Conservation (phyloP, 1,140 invertebrate genomes). For the Nasonia giraulti region DNA sequence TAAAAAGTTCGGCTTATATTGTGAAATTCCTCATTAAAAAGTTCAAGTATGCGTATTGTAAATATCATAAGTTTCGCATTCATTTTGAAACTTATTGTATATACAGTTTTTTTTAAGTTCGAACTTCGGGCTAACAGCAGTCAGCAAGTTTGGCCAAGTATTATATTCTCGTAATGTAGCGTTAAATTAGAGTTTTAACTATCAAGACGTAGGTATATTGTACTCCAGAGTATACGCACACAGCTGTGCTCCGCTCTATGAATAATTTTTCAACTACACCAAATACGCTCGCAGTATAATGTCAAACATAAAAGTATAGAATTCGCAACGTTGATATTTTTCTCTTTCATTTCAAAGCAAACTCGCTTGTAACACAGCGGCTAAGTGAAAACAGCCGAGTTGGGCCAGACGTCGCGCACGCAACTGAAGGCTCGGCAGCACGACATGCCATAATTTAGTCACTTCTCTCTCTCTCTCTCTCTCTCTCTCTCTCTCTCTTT, state of each 20-base stretch:
- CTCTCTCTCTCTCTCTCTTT: too few species aligned
- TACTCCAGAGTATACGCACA: too few species aligned
- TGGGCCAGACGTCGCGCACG: neutral
- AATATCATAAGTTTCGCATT: neutral
- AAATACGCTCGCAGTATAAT: too few species aligned
- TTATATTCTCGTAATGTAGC: neutral
- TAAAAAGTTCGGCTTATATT: conserved; percentile 1
- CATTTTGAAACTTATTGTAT: neutral
- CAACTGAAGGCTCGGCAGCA: neutral
- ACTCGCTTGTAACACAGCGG: neutral
- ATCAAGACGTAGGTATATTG: neutral
- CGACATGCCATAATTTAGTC: neutral
- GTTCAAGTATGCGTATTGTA: neutral
- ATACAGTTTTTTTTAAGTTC: neutral
- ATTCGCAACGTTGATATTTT: too few species aligned
- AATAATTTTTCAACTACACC: too few species aligned
- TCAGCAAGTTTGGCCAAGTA: neutral
- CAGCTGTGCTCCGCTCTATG: too few species aligned
- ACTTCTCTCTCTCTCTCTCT: neutral
- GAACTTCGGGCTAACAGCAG: neutral
- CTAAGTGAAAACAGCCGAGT: neutral
- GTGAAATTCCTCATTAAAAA: neutral
- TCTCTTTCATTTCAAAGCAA: too few species aligned
- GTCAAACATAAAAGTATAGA: too few species aligned
- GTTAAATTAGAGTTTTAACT: neutral